Base-by-base conservation (phyloP, 1,140 invertebrate species). In the Drosophila tristis region DNA sequence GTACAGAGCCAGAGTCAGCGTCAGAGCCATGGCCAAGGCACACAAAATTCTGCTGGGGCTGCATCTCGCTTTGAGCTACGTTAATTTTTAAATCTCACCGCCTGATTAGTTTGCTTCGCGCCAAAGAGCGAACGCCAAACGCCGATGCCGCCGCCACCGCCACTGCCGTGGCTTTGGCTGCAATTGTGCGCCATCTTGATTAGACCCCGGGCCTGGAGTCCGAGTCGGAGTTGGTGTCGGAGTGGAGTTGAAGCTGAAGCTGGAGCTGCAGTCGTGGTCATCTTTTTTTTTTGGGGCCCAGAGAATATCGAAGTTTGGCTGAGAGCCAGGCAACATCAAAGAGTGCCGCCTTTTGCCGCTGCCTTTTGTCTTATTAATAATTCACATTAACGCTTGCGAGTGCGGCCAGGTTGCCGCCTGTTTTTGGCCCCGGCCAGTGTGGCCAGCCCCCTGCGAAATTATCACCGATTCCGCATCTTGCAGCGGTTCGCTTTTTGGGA, bases 41-140 rank as follows among this genome's bases (percentile, higher is more conserved):
- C 31, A 31, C 42, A 25, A 51, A 49, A 48, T 49, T 47, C 8
- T 16, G 61, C 57, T 29, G 42, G 45, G 31, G n/a, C 20, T 42
- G 51, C 66, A 59, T 47, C 44, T 60, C 39, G 84, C 72, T 80
- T 35, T 61, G 75, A 75, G 85, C 85, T 78, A 90, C 64, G 84
- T 89, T 91, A 87, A 91, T 90, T 91, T 91, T 91, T 91, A 90
- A 91, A 91, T 91, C 90, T 91, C 90, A 91, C 90, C 90, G 90
- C 90, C 90, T 91, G 90, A 91, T 91, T 91, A 91, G 90, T 89
- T 91, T 87, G 74, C 76, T 74, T 74, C 60, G 74, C 64, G 75
- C 70, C 66, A 56, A 63, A 77, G 55, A 60, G 60, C 55, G 50
- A 81, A 78, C 56, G 64, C 55, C 65, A 43, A 43, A n/a, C 25